Percentiles rank a stretch among this genome's conserved stretches.
Conservation (phyloP, 2,888 invertebrate genomes). For the Lottia gigantea region DNA sequence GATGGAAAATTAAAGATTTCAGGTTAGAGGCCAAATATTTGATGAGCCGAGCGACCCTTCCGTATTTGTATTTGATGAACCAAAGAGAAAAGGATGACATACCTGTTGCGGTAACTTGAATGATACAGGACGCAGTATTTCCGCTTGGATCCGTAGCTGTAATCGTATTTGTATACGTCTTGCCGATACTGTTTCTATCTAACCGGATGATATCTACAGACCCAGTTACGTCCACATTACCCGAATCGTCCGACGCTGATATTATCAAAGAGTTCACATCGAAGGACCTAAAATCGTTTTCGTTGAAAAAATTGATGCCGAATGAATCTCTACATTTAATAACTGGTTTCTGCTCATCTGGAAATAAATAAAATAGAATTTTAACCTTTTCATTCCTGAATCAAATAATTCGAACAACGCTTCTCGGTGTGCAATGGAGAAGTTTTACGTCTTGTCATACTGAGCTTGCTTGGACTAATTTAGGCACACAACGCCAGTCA, state of each 20-base stretch:
- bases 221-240: constrained; percentile 18
- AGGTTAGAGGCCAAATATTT: too few relatives aligned
- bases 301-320: constrained; percentile 11
- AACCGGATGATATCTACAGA: constrained; percentile 13
- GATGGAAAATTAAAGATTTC: too few relatives aligned
- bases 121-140: constrained; percentile 39
- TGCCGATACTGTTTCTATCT: constrained; percentile 29
- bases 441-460: too few relatives aligned
- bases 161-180: constrained; percentile 35
- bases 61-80: too few relatives aligned
- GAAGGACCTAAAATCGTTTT: constrained; percentile 10
- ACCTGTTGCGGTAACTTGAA: constrained; percentile 50
- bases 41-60: too few relatives aligned
- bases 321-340: constrained; percentile 24
- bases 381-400: too few relatives aligned
- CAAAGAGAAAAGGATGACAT: not conserved
- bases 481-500: too few relatives aligned
- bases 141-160: constrained; percentile 38
- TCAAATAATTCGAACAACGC: too few relatives aligned
- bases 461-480: too few relatives aligned
- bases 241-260: constrained; percentile 21
- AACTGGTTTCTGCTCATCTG: constrained; percentile 27
- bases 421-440: too few relatives aligned
- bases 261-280: constrained; percentile 19
- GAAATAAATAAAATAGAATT: too few relatives aligned